Conservation (phyloP, 2,113 vertebrate species). For the Gila orcuttii region DNA sequence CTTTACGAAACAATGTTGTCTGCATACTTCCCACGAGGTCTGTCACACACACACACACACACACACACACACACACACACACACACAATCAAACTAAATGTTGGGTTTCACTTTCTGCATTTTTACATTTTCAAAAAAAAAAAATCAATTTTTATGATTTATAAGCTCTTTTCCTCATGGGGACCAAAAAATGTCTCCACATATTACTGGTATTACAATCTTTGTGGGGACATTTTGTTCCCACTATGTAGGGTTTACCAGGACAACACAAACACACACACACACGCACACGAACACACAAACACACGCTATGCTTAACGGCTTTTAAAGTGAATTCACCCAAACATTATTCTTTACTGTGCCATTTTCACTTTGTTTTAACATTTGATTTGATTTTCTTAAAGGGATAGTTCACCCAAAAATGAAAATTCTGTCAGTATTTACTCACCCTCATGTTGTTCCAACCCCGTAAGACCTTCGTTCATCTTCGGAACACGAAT, state of each 20-base stretch:
- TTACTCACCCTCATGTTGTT: no score
- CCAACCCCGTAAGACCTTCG: no score
- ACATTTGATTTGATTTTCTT: slow-evolving; percentile 26
- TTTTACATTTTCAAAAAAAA: not conserved
- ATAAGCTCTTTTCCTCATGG: not conserved
- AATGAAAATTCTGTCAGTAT: no score
- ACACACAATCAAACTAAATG: not conserved
- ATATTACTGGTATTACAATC: not conserved
- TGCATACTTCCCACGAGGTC: slow-evolving; percentile 76
- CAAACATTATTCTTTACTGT: slow-evolving; percentile 41
- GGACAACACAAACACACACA: not conserved
- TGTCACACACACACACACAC: slow-evolving; percentile 52
- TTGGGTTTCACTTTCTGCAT: not conserved
- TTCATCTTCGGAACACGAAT: no score
- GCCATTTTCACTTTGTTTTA: slow-evolving; percentile 17
- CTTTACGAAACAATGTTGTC: slow-evolving; percentile 75
- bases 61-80: slow-evolving; percentile 14
- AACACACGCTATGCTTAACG: not conserved
- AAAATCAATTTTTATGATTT: not conserved
- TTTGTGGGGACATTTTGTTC: not conserved
- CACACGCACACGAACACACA: not conserved
- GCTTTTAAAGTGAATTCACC: slow-evolving; percentile 44
- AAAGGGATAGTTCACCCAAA: no score
- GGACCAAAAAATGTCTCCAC: not conserved
- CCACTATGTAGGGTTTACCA: not conserved